Evolutionary conservation across 2,113 vertebrate genomes (phyloP), one percentile per base, ranked within the genome.

Genomic region (Platichthys flesus): DNA sequence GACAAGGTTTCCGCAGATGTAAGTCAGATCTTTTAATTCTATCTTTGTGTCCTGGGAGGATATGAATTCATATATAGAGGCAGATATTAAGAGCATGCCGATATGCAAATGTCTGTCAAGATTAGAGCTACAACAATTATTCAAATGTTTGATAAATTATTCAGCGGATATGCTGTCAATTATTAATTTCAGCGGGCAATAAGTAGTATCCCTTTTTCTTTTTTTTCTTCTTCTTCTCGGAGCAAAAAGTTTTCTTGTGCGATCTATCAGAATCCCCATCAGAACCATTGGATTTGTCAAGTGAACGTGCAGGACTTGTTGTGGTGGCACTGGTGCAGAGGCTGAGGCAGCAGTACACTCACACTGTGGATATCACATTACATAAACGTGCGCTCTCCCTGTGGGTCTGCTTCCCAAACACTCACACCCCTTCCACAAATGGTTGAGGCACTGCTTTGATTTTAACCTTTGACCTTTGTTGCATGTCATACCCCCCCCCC

Each of bases 81-180:
- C 93, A 95, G 92, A 95, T 92, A 96, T 97, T 96, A 97, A 91
- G 91, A 92, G 84, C 79, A 84, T 2, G 82, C 88, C 78, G 94
- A 97, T 97, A 98, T 97, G 96, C 96, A 97, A 97, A 98, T 98
- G 95, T 94, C 93, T 95, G 94, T 96, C 94, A 93, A 98, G 95
- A 97, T 98, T 96, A 97, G 94, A 97, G 95, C 95, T 96, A 94
- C 89, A 90, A 96, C 96, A 97, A 97, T 98, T 97, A 97, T 98
- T 97, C 96, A 96, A 96, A 96, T 95, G 90, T 91, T 91, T 94
- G 95, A 98, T 98, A 96, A 97, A 98, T 97, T 96, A 98, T 98
- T 98, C 96, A 98, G 95, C 91, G 94, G 95, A 96, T 95, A 94
- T 95, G 80, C 94, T 93, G 95, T 96, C 96, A 97, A 97, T 98